Evolutionary conservation across 2,888 invertebrate species (phyloP), one percentile per base, ranked within the genome.

Genomic region (Chesias legatella): DNA sequence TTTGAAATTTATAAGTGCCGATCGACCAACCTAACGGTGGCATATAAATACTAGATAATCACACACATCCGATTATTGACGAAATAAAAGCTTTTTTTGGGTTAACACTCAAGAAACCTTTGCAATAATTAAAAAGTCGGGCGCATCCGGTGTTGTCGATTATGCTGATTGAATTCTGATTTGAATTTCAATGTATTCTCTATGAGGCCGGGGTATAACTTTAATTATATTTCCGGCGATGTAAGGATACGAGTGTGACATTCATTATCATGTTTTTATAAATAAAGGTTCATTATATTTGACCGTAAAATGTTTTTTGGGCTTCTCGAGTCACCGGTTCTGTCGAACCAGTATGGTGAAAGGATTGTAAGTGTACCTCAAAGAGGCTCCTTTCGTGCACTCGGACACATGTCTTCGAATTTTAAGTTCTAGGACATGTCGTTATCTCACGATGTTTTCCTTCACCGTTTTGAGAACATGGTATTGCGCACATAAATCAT

Each of bases 91-190:
- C 53, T 60, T 61, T 63, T 73, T 76, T 77, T 67, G 67, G 65
- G 56, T 53, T 56, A 50, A 61, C 55, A 66, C 64, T 69, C 62
- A 64, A 17, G 73, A 79, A 43, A 82, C 80, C 80, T 82, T 79
- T 74, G 79, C 72, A 76, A 77, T 81, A 81, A 86, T 84, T 84
- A 84, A 81, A 68, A 75, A 73, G 66, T 63, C 59, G 63, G 67
- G 62, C 65, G 65, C 76, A 79, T 84, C 83, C 82, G 82, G 79
- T 59, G 57, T 57, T 61, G 60, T 60, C 67, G 73, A 75, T 79
- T 73, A 75, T 68, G 71, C 71, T 73, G 71, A 81, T 83, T 76
- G 74, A 79, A 79, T 71, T 62, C 73, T 72, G 66, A 82, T 82
- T 84, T 79, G 63, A 79, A 83, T 74, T 82, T 80, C 68, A 72